Evolutionary conservation across 2,113 vertebrate species (phyloP).

Genomic region (Bambusicola thoracicus): DNA sequence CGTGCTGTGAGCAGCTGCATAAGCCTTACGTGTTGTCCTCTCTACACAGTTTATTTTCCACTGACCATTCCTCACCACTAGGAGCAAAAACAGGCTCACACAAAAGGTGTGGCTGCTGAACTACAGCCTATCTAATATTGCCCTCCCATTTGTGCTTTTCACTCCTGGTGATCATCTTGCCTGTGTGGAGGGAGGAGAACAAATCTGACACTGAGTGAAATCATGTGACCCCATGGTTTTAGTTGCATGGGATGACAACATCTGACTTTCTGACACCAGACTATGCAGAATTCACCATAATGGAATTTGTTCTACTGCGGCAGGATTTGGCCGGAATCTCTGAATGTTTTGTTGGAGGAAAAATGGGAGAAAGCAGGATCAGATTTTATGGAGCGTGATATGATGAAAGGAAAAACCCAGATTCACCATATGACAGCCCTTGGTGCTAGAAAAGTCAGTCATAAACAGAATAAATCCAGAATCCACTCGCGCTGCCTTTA

Average conservation of each 20-base stretch:
- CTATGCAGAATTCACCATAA: background rate
- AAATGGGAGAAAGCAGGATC: background rate
- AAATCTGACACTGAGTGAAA: background rate
- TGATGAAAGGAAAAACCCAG: background rate
- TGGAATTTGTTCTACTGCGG: background rate
- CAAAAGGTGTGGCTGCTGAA: background rate
- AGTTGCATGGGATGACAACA: background rate
- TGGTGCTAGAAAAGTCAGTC: background rate
- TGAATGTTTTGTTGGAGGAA: background rate
- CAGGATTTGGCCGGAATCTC: background rate
- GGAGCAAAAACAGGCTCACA: background rate
- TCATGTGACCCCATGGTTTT: background rate
- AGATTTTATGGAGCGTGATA: background rate
- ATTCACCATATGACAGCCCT: background rate
- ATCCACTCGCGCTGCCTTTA: background rate
- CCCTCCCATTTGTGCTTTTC: background rate
- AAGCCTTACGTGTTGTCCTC: background rate
- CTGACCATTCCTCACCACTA: background rate
- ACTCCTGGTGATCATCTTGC: background rate
- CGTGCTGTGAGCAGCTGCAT: rapidly evolving
- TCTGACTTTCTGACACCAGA: background rate
- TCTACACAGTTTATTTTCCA: background rate
- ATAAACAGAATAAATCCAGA: background rate
- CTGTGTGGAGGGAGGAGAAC: background rate
- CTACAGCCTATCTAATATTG: background rate